Evolutionary conservation across 2,888 invertebrate genomes (phyloP).

Genomic region (Pantelozetes paolii): DNA sequence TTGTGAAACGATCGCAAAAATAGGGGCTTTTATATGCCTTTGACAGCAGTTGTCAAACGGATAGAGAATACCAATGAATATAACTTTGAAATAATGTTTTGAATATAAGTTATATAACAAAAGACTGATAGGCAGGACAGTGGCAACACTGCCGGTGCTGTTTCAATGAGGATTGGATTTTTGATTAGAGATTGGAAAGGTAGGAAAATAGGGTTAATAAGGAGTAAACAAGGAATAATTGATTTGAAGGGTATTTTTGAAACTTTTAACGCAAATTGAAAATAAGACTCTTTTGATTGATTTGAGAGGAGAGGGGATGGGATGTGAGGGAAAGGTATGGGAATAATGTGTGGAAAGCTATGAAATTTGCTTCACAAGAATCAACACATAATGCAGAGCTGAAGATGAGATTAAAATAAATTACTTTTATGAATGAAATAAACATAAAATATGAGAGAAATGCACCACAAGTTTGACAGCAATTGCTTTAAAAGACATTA

Average conservation of each 20-base stretch:
- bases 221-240: too few relatives aligned
- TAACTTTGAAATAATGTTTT: background rate
- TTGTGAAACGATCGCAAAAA: background rate
- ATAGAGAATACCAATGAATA: background rate
- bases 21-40: conserved; percentile 1
- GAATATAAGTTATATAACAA: background rate
- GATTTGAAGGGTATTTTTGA: too few relatives aligned
- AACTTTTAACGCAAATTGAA: too few relatives aligned
- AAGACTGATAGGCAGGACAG: conserved; percentile 33
- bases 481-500: conserved; percentile 14
- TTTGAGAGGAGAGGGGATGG: too few relatives aligned
- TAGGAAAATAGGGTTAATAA: too few relatives aligned
- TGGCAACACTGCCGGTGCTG: conserved; percentile 29
- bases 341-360: background rate
- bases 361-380: background rate
- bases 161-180: too few relatives aligned
- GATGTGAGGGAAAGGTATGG: background rate
- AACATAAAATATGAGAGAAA: background rate
- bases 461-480: conserved; percentile 22
- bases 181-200: too few relatives aligned
- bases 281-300: too few relatives aligned
- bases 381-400: conserved; percentile 37
- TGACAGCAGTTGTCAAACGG: conserved; percentile 15
- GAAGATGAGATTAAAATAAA: background rate
- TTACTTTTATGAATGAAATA: conserved; percentile 3